Evolutionary conservation across 2,113 vertebrate species (phyloP), one percentile per base, ranked within the genome.

Genomic region (Bombycilla garrulus): DNA sequence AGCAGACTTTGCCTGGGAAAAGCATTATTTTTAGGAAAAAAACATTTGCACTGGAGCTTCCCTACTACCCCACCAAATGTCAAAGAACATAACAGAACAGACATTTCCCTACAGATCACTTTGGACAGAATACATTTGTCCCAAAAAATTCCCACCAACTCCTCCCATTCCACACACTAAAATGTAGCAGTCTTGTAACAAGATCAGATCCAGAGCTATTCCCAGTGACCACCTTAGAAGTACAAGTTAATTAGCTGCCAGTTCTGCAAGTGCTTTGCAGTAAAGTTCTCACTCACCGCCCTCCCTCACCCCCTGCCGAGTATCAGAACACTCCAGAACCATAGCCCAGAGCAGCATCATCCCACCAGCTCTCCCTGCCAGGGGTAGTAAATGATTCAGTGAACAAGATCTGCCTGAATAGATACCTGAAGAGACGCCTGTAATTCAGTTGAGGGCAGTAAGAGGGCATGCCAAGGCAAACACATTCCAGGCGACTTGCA

Each of bases 401-500:
- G 64, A 95, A 74, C 60, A 86, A 95, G 86, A 78, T 61, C 60
- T 92, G 28, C 7, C 3, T 66, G 51, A 95, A 78, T 2, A 93
- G 64, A 50, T 71, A 84, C 12, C 50, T 81, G 72, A 86, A 86
- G 78, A 81, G 67, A 48, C 15, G 72, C 60, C 70, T 10, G 5
- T 65, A 88, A 90, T 78, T 81, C 94, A 97, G 6, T 16, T 58
- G 82, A 90, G 61, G 76, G 58, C 86, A 88, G 72, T 65, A 47
- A 77, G 86, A 94, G 69, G 83, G 53, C 61, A 58, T 64, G 91
- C 80, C 88, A 92, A 92, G 24, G 77, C 89, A 95, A 97, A 96
- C 92, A 84, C 91, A 94, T 93, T 93, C 95, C 86, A 71, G 29
- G 18, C 31, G 65, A 74, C 77, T 94, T 92, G 80, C 94, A 94